Evolutionary conservation across 64 coral and sea anemone genomes (phyloP), one percentile per base, ranked within the genome.

Genomic region (Cladopsammia gracilis): DNA sequence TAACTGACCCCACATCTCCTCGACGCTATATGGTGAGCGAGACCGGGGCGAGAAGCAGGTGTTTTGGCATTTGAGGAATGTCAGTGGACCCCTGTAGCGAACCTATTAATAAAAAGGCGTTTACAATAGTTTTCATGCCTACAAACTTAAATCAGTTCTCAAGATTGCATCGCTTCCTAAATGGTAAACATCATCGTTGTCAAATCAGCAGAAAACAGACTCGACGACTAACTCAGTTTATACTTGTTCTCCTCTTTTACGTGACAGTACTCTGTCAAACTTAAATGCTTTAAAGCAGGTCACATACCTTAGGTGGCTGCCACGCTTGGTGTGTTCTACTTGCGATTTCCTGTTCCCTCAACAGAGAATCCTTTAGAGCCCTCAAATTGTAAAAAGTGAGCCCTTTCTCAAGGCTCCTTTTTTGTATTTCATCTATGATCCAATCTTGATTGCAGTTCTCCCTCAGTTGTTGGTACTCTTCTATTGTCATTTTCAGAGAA

Each of bases 241-340:
- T 1, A 34, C 34, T 34, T 34, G 34, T 34, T 34, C 34, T 34
- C 2, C 34, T 34, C 34, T 34, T 34, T 34, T 34, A 34, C 34
- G 2, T 34, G 34, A 34, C 34, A 34, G 34, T 34, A 34, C 7
- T 56, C 7, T 56, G 7, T 56, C 12, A 6, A 56, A 12, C 53
- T 10, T 56, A 56, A 56, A 10, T 10, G 12, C 1, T 12, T 7
- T 7, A 10, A 73, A 73, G 45, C 71, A 44, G 3, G 5, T 47
- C 14, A 7, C 25, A 15, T 66, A 90, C 88, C 48, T 70, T 23
- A 50, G 88, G 10, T 10, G 88, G 88, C 51, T 90, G 73, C 88
- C 88, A 90, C 48, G 61, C 75, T 12, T 48, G 3, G 4, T 79
- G 75, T 1, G 58, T 79, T 7, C 48, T 78, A 48, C 16, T 50